Percentiles rank a stretch among this genome's conserved stretches.
Conservation (phyloP, 2,888 invertebrate species). For the Esperia sulphurella region DNA sequence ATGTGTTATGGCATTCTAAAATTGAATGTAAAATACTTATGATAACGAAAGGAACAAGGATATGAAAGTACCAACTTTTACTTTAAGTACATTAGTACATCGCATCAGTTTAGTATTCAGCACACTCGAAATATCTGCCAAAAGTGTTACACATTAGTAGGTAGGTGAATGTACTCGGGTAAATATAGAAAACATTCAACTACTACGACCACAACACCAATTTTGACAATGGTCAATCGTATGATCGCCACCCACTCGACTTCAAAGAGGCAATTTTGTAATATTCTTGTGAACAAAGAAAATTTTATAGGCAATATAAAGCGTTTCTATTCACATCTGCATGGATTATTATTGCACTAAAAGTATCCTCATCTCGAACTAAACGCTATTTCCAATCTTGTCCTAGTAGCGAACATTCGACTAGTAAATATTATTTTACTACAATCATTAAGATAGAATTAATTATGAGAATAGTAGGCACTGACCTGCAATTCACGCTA, state of each 20-base stretch:
- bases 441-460: not conserved
- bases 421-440: not conserved
- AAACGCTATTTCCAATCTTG: constrained; percentile 5
- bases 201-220: constrained; percentile 2
- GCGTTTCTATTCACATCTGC: not conserved
- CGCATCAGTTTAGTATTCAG: constrained; percentile 25
- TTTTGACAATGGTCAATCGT: constrained; percentile 10
- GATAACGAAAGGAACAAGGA: no score
- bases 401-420: not conserved
- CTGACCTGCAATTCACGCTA: constrained; percentile 19
- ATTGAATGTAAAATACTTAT: no score
- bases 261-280: not conserved
- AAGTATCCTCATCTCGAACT: constrained; percentile 1
- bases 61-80: no score
- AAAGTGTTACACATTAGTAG: constrained; percentile 39
- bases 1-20: no score
- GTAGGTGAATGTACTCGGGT: constrained; percentile 42
- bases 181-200: constrained; percentile 35
- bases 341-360: no score
- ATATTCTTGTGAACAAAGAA: not conserved
- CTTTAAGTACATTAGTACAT: no score
- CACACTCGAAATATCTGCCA: constrained; percentile 27
- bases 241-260: constrained; percentile 3
- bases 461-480: constrained; percentile 13
- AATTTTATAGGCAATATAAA: not conserved